Percentiles rank a stretch among this genome's conserved stretches.
These are phyloP conservation scores for Syrista parreyssii DNA, from an alignment of 2,888 invertebrate species.

Conservation along the genomic window DNA sequence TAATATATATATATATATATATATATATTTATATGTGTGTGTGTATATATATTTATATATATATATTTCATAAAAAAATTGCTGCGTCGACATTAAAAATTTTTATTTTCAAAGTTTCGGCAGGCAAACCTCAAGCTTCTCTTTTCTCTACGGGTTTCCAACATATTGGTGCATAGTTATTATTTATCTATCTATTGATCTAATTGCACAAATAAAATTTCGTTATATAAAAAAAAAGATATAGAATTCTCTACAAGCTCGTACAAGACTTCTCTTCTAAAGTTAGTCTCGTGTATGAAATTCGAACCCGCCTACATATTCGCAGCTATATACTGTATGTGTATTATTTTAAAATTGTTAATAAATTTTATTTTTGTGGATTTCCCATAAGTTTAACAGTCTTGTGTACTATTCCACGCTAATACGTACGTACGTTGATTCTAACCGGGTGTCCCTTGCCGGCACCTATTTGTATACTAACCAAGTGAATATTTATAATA, in stretches of 20 bases:
- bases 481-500: slow-evolving; percentile 7
- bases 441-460: background rate
- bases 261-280: background rate
- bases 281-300: background rate
- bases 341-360: slow-evolving; percentile 34
- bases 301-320: slow-evolving; percentile 8
- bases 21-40: too few species aligned
- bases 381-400: slow-evolving; percentile 21
- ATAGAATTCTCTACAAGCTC: background rate
- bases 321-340: slow-evolving; percentile 18
- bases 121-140: slow-evolving; percentile 42
- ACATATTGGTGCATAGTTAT: background rate
- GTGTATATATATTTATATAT: too few species aligned
- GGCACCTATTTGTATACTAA: slow-evolving; percentile 4
- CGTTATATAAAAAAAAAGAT: background rate
- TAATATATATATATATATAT: background rate
- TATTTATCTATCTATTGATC: background rate
- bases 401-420: slow-evolving; percentile 21
- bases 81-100: background rate
- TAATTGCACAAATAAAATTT: background rate
- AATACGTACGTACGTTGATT: slow-evolving; percentile 14
- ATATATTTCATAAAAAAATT: background rate
- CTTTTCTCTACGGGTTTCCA: slow-evolving; percentile 39
- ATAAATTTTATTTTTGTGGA: slow-evolving; percentile 54
- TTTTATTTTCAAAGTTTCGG: slow-evolving; percentile 25